Base-by-base conservation (phyloP, 2,888 invertebrate genomes). In the Mayetiola destructor region DNA sequence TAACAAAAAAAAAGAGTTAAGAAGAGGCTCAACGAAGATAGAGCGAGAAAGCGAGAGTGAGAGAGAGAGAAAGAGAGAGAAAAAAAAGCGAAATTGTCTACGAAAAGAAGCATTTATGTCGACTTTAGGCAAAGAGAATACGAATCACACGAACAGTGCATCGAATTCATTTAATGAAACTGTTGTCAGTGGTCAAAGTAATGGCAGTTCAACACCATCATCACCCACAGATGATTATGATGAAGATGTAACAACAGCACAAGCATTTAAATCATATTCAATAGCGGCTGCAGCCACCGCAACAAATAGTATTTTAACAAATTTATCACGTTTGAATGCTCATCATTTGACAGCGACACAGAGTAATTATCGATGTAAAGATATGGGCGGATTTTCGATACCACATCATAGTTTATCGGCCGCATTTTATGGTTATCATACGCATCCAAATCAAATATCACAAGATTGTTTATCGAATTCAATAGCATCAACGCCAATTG, bases 391-490 rank as follows among this genome's bases (percentile, higher is more conserved):
- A 12, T 40, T 60, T 30, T 61, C 63, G 18, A 60, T 63, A 53
- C 62, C 62, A 14, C 60, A 61, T 58, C 60, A 61, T 56, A 60
- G 60, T 37, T 58, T 61, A 56, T 59, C 62, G n/a, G 61, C 61
- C 35, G 61, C 62, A 18, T 61, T 62, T 57, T 61, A 62, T 56
- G 59, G 59, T 29, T 62, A 63, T 56, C 63, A 64, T 62, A 61
- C 61, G 5, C 61, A 61, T 14, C 60, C 29, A 48, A 27, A 61
- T 35, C 59, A 61, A 18, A 60, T 61, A 56, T 57, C 59, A 16
- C 62, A 60, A 16, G 59, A 61, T 57, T 48, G 48, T n/a, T 27
- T 48, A 12, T 27, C 48, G 27, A 48, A 16, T 27, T 23, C 5
- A 40, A n/a, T n/a, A n/a, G n/a, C n/a, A n/a, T n/a, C n/a, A n/a